Evolutionary conservation across 1,140 invertebrate species (phyloP), one percentile per base, ranked within the genome.

Genomic region (Drosophila micromelanica): DNA sequence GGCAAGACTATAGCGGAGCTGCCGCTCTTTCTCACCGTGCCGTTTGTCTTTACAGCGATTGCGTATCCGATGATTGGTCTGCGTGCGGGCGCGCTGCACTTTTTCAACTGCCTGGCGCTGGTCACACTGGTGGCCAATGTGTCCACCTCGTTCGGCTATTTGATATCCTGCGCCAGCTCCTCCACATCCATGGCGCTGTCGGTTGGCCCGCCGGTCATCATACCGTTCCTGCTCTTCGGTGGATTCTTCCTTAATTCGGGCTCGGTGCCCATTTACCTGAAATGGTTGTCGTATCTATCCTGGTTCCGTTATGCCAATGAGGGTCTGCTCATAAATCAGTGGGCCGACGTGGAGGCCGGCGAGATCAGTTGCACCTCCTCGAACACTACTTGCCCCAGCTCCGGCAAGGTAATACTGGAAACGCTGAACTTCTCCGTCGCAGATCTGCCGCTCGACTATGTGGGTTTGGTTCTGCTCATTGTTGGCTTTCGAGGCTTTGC

Each of bases 231-330:
- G 91, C 92, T 99, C 11, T 99, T 99, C 91, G 98, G 98, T 54
- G 98, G 98, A 45, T 99, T 99, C 93, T 99, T 99, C 92, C 93
- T 99, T 13, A 99, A 99, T 91, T 95, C 95, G 17, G 95, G 95
- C 95, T 97, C 97, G 0, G 95, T 98, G 17, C 98, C 98, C 1
- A 91, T 93, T 0, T 99, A 98, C 86, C 96, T 99, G 57, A 93
- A 95, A 55, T 99, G 98, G 97, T 93, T 99, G 59, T 97, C 97
- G 12, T 97, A 98, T 92, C 92, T 99, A 13, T 99, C 98, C 0
- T 99, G 98, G 97, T 99, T 99, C 93, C 95, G 96, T 49, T 99
- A 98, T 92, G 97, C 96, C 43, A 98, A 98, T 92, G 98, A 99
- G 93, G 96, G 97, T 0, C 92, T 99, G 1, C 93, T 97, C n/a